Evolutionary conservation across 1,140 invertebrate species (phyloP), one percentile per base, ranked within the genome.

Genomic region (Galendromus occidentalis): DNA sequence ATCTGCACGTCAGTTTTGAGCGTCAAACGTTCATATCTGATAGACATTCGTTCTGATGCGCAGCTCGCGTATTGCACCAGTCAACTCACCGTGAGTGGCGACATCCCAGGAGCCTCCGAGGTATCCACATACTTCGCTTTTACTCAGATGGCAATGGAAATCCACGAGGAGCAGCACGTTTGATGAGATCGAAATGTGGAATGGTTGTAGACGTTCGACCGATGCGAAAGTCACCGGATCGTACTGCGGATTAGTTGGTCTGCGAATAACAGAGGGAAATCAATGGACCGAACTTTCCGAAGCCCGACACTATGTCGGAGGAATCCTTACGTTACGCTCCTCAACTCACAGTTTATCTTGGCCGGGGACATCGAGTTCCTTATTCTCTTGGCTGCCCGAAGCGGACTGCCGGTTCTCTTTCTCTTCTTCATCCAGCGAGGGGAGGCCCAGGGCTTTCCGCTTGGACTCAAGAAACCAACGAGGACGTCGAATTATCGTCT

Each of bases 21-120:
- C 33, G 20, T n/a, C 42, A 33, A 22, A 5, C 18, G 6, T 64
- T 64, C 18, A 28, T 25, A 64, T 9, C 9, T 64, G 6, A 51
- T 7, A 51, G 5, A 64, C 5, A 64, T 55, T 20, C 39, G 18
- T 44, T 17, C 5, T 6, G n/a, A 33, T 18, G 20, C 18, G 17
- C 18, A 55, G 59, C 64, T 28, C 29, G 33, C 14, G 30, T 44
- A 68, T 45, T 51, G 64, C 7, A 22, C 18, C 65, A 25, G 14
- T 12, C 5, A 41, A 81, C 83, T 82, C 82, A 93, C 91, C 90
- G 70, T 96, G 91, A 69, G 84, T 82, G 76, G 89, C 90, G 45
- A 89, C 84, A 77, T 94, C 91, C 92, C 92, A 97, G 47, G 85
- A 84, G 25, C 92, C 92, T 64, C 86, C 91, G 25, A 96, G 76